Conservation (phyloP, 2,888 invertebrate species). For the Cantharis rustica region DNA sequence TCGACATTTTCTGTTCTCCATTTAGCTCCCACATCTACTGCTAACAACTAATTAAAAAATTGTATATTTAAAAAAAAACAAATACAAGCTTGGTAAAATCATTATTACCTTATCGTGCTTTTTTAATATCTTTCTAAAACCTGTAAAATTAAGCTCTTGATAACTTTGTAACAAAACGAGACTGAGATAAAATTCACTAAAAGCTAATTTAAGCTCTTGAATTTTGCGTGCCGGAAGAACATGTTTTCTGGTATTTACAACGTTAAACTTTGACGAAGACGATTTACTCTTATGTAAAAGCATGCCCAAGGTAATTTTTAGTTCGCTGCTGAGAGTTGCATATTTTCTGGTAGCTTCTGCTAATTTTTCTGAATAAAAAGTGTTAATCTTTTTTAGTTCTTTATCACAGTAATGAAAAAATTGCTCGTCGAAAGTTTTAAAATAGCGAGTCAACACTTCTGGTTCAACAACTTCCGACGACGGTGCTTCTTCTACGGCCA, state of each 20-base stretch:
- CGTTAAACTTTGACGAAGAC: slow-evolving; percentile 41
- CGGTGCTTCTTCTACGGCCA: slow-evolving; percentile 77
- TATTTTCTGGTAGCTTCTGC: slow-evolving; percentile 86
- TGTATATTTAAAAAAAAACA: no score
- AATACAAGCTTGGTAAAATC: background rate
- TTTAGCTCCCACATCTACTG: slow-evolving; percentile 71
- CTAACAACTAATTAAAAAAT: slow-evolving; percentile 59
- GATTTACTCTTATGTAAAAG: slow-evolving; percentile 42
- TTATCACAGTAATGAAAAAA: slow-evolving; percentile 86
- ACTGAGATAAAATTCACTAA: slow-evolving; percentile 88
- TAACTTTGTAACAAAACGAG: slow-evolving; percentile 86
- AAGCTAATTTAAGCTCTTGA: slow-evolving; percentile 84
- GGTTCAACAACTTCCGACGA: slow-evolving; percentile 75
- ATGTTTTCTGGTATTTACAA: slow-evolving; percentile 39
- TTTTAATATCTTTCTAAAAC: slow-evolving; percentile 88
- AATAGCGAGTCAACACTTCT: slow-evolving; percentile 71
- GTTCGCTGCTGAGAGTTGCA: slow-evolving; percentile 73
- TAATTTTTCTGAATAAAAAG: slow-evolving; percentile 87
- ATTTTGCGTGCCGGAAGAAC: slow-evolving; percentile 68
- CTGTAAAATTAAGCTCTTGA: slow-evolving; percentile 86
- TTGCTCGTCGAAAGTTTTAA: slow-evolving; percentile 80
- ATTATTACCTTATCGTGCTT: slow-evolving; percentile 85
- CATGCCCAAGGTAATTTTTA: slow-evolving; percentile 59
- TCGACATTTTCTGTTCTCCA: slow-evolving; percentile 83
- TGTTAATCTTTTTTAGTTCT: slow-evolving; percentile 86